A percentile compares a stretch with the other conserved stretches of the same genome.
Evolutionary conservation across 2,888 invertebrate genomes (phyloP).

Genomic region (Agapetus fuscipes): DNA sequence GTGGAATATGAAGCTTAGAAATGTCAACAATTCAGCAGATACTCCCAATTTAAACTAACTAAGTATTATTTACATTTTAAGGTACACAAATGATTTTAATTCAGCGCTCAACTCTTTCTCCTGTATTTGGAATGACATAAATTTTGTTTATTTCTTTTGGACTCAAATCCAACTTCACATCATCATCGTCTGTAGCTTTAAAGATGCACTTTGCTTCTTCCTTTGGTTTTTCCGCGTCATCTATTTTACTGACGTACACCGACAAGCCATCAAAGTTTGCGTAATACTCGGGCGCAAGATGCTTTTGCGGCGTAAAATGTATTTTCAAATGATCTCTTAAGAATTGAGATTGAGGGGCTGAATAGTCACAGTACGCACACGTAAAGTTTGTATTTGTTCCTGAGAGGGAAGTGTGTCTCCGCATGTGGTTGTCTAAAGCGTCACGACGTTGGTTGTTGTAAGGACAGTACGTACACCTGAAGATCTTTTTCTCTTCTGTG

Average conservation of each 20-base stretch:
- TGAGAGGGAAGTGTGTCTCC: slow-evolving; percentile 57
- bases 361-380: slow-evolving; percentile 77
- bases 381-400: slow-evolving; percentile 46
- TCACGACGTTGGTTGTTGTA: slow-evolving; percentile 66
- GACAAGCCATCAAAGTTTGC: slow-evolving; percentile 51
- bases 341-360: slow-evolving; percentile 62
- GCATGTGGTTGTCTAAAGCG: slow-evolving; percentile 64
- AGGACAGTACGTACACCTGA: slow-evolving; percentile 69
- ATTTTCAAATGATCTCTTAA: slow-evolving; percentile 70
- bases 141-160: slow-evolving; percentile 31
- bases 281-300: slow-evolving; percentile 48
- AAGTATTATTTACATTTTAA: too few relatives aligned
- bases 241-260: slow-evolving; percentile 43
- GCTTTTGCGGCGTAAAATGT: slow-evolving; percentile 58
- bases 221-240: slow-evolving; percentile 30
- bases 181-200: slow-evolving; percentile 23
- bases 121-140: slow-evolving; percentile 32
- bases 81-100: too few relatives aligned
- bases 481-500: slow-evolving; percentile 50
- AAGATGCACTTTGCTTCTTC: slow-evolving; percentile 24
- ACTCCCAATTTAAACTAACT: too few relatives aligned
- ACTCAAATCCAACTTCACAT: slow-evolving; percentile 16
- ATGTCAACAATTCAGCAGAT: too few relatives aligned
- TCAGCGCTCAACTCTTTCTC: slow-evolving; percentile 28
- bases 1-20: too few relatives aligned